Conservation (phyloP, 2,888 invertebrate genomes). For the Mimas tiliae region DNA sequence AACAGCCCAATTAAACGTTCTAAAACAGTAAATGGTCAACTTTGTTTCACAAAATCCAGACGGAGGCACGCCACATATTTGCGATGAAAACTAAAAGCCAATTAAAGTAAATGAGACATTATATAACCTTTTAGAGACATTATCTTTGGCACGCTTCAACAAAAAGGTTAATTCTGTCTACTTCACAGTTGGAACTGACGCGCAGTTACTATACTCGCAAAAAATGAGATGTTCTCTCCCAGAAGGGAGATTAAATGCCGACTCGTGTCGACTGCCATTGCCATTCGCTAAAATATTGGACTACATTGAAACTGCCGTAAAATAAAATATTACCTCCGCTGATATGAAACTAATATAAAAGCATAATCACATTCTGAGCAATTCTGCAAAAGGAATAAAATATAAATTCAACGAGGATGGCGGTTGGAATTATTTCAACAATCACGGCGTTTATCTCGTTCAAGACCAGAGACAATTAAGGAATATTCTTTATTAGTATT, state of each 20-base stretch:
- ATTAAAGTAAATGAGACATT: constrained; percentile 20
- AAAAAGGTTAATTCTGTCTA: constrained; percentile 25
- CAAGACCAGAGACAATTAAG: constrained; percentile 60
- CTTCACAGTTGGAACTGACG: constrained; percentile 32
- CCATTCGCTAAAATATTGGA: constrained; percentile 65
- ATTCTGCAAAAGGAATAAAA: constrained; percentile 27
- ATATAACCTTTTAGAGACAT: constrained; percentile 17
- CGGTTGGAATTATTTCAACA: constrained; percentile 55
- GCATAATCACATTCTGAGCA: constrained; percentile 23
- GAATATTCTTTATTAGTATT: constrained; percentile 55
- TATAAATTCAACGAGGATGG: constrained; percentile 37
- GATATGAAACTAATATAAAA: constrained; percentile 38
- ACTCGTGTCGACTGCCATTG: constrained; percentile 54
- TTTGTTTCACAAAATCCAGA: constrained; percentile 28
- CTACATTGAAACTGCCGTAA: constrained; percentile 59
- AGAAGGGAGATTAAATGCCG: constrained; percentile 63
- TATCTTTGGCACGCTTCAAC: constrained; percentile 9
- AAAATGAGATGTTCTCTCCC: constrained; percentile 59
- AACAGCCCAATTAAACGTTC: constrained; percentile 40
- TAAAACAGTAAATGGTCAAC: constrained; percentile 34
- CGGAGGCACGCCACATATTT: constrained; percentile 9
- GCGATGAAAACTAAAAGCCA: constrained; percentile 8
- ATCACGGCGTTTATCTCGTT: constrained; percentile 54
- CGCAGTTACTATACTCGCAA: constrained; percentile 42
- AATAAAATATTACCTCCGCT: constrained; percentile 53